Base-by-base conservation (phyloP, 2,113 vertebrate genomes). In the Ariopsis seemanni region DNA sequence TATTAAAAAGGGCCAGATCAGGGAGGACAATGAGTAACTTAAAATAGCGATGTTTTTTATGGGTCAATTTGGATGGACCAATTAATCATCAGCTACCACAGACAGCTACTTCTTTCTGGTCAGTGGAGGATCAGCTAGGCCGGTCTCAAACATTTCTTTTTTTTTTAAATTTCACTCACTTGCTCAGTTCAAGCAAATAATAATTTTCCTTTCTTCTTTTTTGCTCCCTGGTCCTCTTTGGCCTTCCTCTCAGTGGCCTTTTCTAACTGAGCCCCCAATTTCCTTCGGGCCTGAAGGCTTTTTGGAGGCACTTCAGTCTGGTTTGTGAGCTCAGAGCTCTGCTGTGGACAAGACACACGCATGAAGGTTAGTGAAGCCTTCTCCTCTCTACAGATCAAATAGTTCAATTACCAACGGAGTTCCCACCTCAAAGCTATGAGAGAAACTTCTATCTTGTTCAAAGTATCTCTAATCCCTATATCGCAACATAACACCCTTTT, bases 361-460 rank as follows among this genome's bases (percentile, higher is more conserved):
- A 78, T 11, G 22, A 74, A 83, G 82, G 86, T 82, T 72, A 50
- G 30, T 9, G 20, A 7, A 53, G 42, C 20, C 30, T 34, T 82
- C 75, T 89, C 77, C 22, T 65, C 71, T 87, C 74, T 2, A 69
- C 79, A 83, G 30, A 88, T 90, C 86, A 88, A 90, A 86, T 72
- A 88, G 48, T 83, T 88, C 86, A 88, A 85, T 90, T 83, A 85
- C 30, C 5, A 55, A 81, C 85, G 81, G 14, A 63, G n/a, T 7
- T 48, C n/a, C 55, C 50, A 57, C 34, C 65, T 81, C 82, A 87
- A 63, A 75, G 65, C 27, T 48, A 7, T 4, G 22, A 72, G 60
- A 18, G 15, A 78, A 89, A 55, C 50, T 58, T 52, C 69, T 82
- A 5, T 53, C 15, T 63, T 50, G n/a, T 4, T 62, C 22, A 42